These are phyloP conservation scores for Dryocosmus kuriphilus DNA, from an alignment of 2,888 invertebrate species.

Conservation along the genomic window DNA sequence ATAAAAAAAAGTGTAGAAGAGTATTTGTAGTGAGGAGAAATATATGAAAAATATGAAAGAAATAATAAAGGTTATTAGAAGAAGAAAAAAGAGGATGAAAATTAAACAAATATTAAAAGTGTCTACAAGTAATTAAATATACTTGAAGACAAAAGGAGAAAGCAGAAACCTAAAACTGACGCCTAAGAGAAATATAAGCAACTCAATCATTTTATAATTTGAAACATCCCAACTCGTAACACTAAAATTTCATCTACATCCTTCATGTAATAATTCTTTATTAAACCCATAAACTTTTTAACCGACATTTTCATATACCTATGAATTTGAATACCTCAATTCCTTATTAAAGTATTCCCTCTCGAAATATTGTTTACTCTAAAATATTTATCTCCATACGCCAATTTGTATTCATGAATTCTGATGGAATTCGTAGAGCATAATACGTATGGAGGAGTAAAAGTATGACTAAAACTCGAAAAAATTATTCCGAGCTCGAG, in stretches of 20 bases:
- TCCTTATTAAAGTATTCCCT: constrained; percentile 10
- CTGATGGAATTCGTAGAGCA: constrained; percentile 12
- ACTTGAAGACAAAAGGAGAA: too few relatives aligned
- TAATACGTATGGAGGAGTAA: constrained; percentile 16
- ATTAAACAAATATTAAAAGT: too few relatives aligned
- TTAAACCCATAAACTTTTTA: neutral
- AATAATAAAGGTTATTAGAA: too few relatives aligned
- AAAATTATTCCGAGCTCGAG: constrained; percentile 4
- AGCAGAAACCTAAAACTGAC: too few relatives aligned
- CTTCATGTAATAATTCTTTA: neutral
- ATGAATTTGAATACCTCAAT: constrained; percentile 10
- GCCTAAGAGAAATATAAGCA: too few relatives aligned
- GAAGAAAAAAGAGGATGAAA: too few relatives aligned
- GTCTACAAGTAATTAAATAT: too few relatives aligned
- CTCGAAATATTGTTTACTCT: constrained; percentile 34
- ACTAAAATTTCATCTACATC: neutral
- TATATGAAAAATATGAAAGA: too few relatives aligned
- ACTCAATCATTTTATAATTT: neutral
- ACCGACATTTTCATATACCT: neutral
- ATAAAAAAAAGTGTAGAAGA: too few relatives aligned
- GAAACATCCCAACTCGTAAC: neutral
- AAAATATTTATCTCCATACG: constrained; percentile 18
- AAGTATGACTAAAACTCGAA: constrained; percentile 22
- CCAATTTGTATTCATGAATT: constrained; percentile 35
- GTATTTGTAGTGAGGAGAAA: too few relatives aligned